These are phyloP conservation scores for Python bivittatus DNA, from an alignment of 2,113 vertebrate genomes.

Conservation along the genomic window DNA sequence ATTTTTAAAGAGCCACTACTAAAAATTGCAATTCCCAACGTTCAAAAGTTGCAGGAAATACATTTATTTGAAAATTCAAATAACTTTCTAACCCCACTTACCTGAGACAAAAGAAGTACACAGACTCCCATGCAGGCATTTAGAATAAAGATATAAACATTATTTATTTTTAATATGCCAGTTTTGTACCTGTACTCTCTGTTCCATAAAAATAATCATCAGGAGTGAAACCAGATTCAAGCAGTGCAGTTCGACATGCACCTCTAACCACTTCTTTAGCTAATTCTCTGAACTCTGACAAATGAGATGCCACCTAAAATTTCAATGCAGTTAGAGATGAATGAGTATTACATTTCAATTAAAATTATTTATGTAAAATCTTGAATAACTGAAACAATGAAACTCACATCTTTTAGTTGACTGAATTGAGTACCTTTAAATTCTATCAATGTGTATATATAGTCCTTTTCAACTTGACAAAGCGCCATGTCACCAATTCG, in stretches of 20 bases:
- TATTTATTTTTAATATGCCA: constrained; percentile 2
- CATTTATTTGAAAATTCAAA: not conserved
- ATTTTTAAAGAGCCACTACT: not conserved
- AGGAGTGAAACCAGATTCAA: constrained; percentile 65
- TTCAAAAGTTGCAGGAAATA: not conserved
- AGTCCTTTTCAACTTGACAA: constrained; percentile 74
- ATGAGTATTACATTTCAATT: not conserved
- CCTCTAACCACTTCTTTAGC: constrained; percentile 78
- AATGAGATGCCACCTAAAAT: constrained; percentile 70
- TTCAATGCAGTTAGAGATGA: not conserved
- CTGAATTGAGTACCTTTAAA: constrained; percentile 73
- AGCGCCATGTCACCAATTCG: constrained; percentile 75
- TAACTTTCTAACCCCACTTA: not conserved
- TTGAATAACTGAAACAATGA: not conserved
- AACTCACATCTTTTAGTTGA: constrained; percentile 67
- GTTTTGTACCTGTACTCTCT: constrained; percentile 51
- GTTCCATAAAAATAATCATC: constrained; percentile 46
- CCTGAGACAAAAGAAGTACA: not conserved
- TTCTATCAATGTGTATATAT: constrained; percentile 77
- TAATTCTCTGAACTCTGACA: constrained; percentile 77
- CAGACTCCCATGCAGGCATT: not conserved
- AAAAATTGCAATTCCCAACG: not conserved
- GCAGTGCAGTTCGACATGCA: constrained; percentile 72
- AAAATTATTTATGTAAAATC: not conserved
- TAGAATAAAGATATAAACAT: constrained; percentile 8